Conservation (phyloP, 2,113 vertebrate genomes). For the Prolemur simus region DNA sequence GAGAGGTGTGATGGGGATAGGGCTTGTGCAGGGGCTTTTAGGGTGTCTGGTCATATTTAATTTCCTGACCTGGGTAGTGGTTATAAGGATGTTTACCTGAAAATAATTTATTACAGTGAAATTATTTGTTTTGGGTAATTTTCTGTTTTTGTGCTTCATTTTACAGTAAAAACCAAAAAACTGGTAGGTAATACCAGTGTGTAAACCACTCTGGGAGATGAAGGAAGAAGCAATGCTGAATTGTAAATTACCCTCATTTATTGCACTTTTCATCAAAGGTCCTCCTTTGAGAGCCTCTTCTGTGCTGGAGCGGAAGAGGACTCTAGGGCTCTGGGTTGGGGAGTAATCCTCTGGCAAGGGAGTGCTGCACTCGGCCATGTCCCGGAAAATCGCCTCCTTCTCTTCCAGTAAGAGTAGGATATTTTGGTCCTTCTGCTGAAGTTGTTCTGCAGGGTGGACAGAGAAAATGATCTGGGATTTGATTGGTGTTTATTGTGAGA, state of each 20-base stretch:
- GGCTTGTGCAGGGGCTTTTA: not conserved
- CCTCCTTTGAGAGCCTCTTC: conserved; percentile 92
- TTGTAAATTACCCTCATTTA: conserved; percentile 90
- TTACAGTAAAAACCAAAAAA: not conserved
- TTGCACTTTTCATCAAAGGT: conserved; percentile 91
- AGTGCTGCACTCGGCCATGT: conserved; percentile 89
- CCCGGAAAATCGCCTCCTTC: conserved; percentile 93
- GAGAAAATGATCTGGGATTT: not conserved
- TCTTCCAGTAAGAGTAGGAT: conserved; percentile 93
- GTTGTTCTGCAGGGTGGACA: conserved; percentile 85
- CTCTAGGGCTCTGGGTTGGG: conserved; percentile 72
- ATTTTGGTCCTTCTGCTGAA: conserved; percentile 94
- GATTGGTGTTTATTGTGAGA: not conserved
- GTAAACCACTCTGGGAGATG: not conserved
- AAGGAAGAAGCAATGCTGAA: not conserved
- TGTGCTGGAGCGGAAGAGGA: conserved; percentile 92
- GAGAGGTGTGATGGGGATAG: not conserved
- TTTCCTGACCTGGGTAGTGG: not conserved
- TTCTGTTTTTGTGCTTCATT: not conserved
- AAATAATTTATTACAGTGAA: not conserved
- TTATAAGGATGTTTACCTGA: not conserved
- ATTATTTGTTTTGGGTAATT: not conserved
- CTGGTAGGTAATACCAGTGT: not conserved
- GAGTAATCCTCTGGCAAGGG: conserved; percentile 81
- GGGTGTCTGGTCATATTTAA: not conserved